A percentile compares a stretch with the other conserved stretches of the same genome.
Conservation (phyloP, 1,140 invertebrate species). For the Gryllus bimaculatus region DNA sequence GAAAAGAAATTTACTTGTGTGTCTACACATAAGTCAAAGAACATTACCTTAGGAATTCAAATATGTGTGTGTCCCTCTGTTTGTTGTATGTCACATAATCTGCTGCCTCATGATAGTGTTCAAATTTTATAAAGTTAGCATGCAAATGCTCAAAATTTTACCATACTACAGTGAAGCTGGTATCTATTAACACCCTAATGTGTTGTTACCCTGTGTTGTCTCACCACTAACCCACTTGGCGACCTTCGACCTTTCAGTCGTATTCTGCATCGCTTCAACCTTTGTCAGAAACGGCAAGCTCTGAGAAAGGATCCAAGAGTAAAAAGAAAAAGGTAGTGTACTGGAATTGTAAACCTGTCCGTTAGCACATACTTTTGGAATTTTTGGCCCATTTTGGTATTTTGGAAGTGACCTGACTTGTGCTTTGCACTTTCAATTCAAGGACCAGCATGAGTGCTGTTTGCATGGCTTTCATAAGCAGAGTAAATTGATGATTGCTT, state of each 20-base stretch:
- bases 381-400: too few species aligned
- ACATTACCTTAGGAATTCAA: too few species aligned
- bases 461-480: neutral
- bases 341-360: neutral
- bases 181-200: neutral
- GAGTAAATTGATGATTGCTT: neutral
- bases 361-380: too few species aligned
- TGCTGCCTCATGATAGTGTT: too few species aligned
- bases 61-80: too few species aligned
- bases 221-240: constrained; percentile 12
- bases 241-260: constrained; percentile 18
- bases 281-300: constrained; percentile 17
- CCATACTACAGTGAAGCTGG: too few species aligned
- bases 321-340: constrained; percentile 23
- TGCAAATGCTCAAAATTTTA: too few species aligned
- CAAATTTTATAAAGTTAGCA: too few species aligned
- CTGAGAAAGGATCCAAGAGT: constrained; percentile 21
- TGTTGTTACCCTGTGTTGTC: neutral
- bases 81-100: too few species aligned
- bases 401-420: too few species aligned
- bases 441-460: neutral
- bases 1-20: neutral
- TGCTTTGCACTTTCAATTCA: neutral
- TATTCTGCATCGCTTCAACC: constrained; percentile 16
- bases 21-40: neutral